These are phyloP conservation scores for Dicyrtoma fusca DNA, from an alignment of 2,888 invertebrate genomes.

Conservation along the genomic window DNA sequence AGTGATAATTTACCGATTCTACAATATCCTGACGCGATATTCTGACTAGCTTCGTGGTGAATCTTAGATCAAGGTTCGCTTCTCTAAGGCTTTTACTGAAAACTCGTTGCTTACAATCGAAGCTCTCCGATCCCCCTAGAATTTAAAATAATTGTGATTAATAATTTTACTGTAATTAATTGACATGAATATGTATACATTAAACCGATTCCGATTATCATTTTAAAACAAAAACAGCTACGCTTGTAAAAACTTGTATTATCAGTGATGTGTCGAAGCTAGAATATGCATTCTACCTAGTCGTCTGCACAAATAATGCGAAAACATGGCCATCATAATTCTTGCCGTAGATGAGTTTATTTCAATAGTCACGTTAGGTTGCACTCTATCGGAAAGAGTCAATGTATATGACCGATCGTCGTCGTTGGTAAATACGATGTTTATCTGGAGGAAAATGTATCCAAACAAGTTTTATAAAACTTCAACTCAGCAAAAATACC, in stretches of 20 bases:
- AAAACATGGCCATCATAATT: slow-evolving; percentile 88
- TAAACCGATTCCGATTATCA: no score
- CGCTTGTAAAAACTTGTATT: no score
- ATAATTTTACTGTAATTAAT: no score
- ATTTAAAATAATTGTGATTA: no score
- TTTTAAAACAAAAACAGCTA: no score
- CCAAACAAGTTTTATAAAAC: no score
- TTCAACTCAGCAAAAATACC: no score
- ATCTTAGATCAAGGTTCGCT: slow-evolving; percentile 27
- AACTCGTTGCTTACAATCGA: slow-evolving; percentile 72
- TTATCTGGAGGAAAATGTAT: slow-evolving; percentile 72
- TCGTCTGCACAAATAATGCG: slow-evolving; percentile 85
- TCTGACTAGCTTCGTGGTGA: slow-evolving; percentile 65
- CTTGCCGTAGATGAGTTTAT: slow-evolving; percentile 72
- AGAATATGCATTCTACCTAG: slow-evolving; percentile 69
- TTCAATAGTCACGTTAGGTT: slow-evolving; percentile 76
- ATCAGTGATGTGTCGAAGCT: no score
- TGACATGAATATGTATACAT: no score
- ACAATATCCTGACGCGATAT: slow-evolving; percentile 78
- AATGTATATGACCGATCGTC: slow-evolving; percentile 67
- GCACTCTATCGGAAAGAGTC: slow-evolving; percentile 86
- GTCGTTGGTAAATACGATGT: slow-evolving; percentile 67
- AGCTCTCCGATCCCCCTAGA: slow-evolving; percentile 83
- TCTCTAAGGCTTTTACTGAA: slow-evolving; percentile 72
- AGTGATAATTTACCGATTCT: slow-evolving; percentile 67